phyloP scores from a whole-genome alignment of 2,888 invertebrate genomes.

The Horisme vitalbata region DNA sequence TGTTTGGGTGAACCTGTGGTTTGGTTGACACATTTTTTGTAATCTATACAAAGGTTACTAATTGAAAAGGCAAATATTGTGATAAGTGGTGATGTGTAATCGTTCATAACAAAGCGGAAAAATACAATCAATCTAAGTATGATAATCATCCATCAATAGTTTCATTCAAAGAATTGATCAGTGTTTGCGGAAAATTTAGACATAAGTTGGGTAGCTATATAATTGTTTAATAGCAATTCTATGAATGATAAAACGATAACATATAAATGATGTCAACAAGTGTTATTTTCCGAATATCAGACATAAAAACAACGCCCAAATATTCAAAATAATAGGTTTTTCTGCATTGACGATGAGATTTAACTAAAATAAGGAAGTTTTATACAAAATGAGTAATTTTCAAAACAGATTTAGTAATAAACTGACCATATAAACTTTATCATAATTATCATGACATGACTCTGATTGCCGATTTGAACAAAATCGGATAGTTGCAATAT shows the following conservation, averaged over 20 bases:
- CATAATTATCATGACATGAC: too few relatives aligned
- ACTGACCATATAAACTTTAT: too few relatives aligned
- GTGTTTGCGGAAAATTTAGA: conserved; percentile 10
- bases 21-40: too few relatives aligned
- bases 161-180: conserved; percentile 4
- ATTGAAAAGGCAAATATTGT: neutral
- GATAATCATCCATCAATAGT: conserved; percentile 15
- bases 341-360: too few relatives aligned
- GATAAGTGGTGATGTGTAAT: neutral
- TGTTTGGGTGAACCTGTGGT: too few relatives aligned
- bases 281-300: neutral
- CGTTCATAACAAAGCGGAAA: conserved; percentile 1
- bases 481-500: too few relatives aligned
- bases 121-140: conserved; percentile 4
- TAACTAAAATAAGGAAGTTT: too few relatives aligned
- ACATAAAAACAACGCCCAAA: neutral
- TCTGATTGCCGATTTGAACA: too few relatives aligned
- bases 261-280: neutral
- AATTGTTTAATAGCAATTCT: conserved; percentile 11
- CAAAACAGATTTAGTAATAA: too few relatives aligned
- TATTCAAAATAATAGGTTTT: too few relatives aligned
- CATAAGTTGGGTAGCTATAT: conserved; percentile 1
- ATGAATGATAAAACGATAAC: conserved; percentile 5
- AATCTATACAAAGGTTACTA: neutral
- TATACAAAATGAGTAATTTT: too few relatives aligned